Percentiles rank a stretch among this genome's conserved stretches.
These are phyloP conservation scores for Pararge aegeria DNA, from an alignment of 1,140 invertebrate genomes.

Conservation along the genomic window DNA sequence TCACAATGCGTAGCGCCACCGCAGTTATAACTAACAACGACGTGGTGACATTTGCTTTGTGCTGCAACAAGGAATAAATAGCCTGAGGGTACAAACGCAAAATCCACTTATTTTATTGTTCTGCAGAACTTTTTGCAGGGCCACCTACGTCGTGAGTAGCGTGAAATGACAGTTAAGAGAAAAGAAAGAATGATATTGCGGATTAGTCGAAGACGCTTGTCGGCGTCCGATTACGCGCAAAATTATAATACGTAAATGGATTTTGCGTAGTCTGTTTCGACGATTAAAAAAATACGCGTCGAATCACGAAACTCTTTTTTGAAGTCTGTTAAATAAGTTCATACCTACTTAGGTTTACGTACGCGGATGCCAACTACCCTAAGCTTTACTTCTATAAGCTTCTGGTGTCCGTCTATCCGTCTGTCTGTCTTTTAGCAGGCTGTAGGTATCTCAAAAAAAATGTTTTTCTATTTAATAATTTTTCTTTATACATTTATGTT, in stretches of 20 bases:
- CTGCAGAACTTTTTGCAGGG: background rate
- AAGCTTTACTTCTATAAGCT: no score
- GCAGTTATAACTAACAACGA: slow-evolving; percentile 44
- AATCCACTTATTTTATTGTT: slow-evolving; percentile 34
- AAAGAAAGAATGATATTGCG: background rate
- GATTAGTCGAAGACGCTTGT: slow-evolving; percentile 3
- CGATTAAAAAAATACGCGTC: no score
- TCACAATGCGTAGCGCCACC: slow-evolving; percentile 68
- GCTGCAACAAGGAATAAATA: slow-evolving; percentile 33
- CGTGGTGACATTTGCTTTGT: slow-evolving; percentile 56
- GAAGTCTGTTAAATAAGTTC: no score
- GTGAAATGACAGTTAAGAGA: slow-evolving; percentile 1
- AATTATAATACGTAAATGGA: slow-evolving; percentile 1
- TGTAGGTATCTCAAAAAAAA: no score
- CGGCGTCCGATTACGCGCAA: background rate
- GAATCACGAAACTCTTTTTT: no score
- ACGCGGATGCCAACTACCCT: no score
- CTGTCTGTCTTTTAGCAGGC: no score
- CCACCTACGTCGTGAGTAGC: slow-evolving; percentile 5
- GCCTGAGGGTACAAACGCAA: slow-evolving; percentile 37
- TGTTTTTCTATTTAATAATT: no score
- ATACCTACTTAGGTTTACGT: no score
- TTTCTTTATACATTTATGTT: no score
- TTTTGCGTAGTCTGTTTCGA: background rate
- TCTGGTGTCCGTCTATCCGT: no score